phyloP scores from a whole-genome alignment of 2,797 vertebrate species.

The Microhierax caerulescens region DNA sequence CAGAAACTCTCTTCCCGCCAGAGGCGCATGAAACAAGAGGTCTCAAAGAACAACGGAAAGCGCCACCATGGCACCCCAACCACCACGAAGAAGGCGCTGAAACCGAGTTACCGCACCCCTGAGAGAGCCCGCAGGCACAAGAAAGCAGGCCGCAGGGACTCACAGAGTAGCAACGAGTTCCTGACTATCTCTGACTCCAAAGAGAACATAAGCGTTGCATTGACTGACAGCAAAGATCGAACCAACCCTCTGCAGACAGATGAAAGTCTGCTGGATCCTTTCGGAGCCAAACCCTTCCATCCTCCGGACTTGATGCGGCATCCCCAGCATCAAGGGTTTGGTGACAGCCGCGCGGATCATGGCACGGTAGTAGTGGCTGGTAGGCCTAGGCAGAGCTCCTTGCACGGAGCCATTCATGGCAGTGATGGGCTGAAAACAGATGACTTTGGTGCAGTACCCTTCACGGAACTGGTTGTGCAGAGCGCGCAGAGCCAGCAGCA shows the following conservation, averaged over 20 bases:
- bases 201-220: constrained; percentile 90
- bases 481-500: constrained; percentile 74
- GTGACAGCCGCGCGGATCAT: constrained; percentile 78
- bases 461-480: constrained; percentile 87
- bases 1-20: constrained; percentile 91
- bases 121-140: constrained; percentile 89
- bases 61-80: constrained; percentile 91
- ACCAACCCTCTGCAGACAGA: constrained; percentile 77
- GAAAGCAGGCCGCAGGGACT: constrained; percentile 89
- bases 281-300: constrained; percentile 93
- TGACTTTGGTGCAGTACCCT: constrained; percentile 94
- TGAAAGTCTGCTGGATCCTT: constrained; percentile 86
- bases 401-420: constrained; percentile 67
- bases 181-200: constrained; percentile 92
- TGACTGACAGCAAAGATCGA: constrained; percentile 85
- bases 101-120: constrained; percentile 89
- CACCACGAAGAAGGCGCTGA: constrained; percentile 81
- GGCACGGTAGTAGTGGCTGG: constrained; percentile 60
- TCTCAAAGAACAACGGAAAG: constrained; percentile 84
- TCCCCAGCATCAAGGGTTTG: constrained; percentile 80
- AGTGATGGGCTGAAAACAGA: constrained; percentile 83
- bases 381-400: constrained; percentile 79
- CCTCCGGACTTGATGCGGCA: constrained; percentile 83
- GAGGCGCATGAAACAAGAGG: constrained; percentile 88
- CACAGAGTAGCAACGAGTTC: constrained; percentile 96